Evolutionary conservation across 2,113 vertebrate species (phyloP).

Genomic region (Pipa parva): DNA sequence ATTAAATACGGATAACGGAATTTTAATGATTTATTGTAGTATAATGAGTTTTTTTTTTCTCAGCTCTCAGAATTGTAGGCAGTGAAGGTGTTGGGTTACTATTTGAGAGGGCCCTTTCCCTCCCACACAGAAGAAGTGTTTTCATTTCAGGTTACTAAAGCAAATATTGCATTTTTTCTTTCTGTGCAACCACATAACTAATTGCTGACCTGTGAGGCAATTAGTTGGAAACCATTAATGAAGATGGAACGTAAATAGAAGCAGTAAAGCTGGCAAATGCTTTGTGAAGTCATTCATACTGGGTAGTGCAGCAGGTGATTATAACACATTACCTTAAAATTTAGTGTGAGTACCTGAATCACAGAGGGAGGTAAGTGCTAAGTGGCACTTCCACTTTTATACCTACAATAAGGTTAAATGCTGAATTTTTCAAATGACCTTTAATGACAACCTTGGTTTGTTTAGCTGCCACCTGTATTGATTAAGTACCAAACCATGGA

Average conservation of each 20-base stretch:
- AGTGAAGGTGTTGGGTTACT: slow-evolving; percentile 14
- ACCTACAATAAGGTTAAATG: slow-evolving; percentile 24
- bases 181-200: slow-evolving; percentile 8
- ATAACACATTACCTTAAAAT: not conserved
- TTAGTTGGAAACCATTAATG: not conserved
- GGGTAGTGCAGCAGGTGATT: not conserved
- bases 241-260: slow-evolving; percentile 11
- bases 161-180: not conserved
- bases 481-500: slow-evolving; percentile 15
- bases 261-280: not conserved
- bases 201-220: slow-evolving; percentile 2
- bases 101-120: not conserved
- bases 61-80: not conserved
- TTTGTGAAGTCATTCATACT: slow-evolving; percentile 2
- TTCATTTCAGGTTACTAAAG: not conserved
- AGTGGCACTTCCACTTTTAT: slow-evolving; percentile 11
- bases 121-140: slow-evolving; percentile 2
- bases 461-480: slow-evolving; percentile 13
- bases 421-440: slow-evolving; percentile 29
- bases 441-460: slow-evolving; percentile 12
- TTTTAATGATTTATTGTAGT: slow-evolving; percentile 1
- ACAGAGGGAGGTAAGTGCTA: not conserved
- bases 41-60: slow-evolving; percentile 7
- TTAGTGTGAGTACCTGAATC: slow-evolving; percentile 11
- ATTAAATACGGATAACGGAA: not conserved